Percentiles rank a stretch among this genome's conserved stretches.
These are phyloP conservation scores for Tenualosa ilisha DNA, from an alignment of 2,797 vertebrate species.

Conservation along the genomic window DNA sequence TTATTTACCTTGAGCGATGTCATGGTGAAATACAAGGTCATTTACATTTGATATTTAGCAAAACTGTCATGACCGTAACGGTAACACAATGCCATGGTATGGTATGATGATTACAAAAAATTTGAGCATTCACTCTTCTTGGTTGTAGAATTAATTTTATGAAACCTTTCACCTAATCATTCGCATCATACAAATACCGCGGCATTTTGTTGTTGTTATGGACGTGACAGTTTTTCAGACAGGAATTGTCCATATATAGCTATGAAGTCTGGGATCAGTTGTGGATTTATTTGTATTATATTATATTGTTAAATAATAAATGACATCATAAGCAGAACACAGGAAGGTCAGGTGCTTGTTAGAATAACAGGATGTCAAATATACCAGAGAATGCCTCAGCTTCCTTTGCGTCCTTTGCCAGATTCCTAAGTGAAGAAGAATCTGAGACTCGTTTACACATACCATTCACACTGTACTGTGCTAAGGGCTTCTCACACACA, in stretches of 20 bases:
- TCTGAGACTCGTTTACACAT: background rate
- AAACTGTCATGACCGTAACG: too few relatives aligned
- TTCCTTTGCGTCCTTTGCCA: background rate
- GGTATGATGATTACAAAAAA: too few relatives aligned
- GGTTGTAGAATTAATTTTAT: too few relatives aligned
- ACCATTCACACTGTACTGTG: background rate
- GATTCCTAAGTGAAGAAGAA: background rate
- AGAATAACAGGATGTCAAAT: background rate
- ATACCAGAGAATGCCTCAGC: background rate
- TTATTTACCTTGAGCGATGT: background rate
- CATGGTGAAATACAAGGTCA: background rate
- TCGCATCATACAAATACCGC: too few relatives aligned
- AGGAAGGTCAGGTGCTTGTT: background rate
- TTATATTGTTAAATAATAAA: background rate
- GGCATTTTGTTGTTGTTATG: too few relatives aligned
- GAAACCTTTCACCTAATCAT: too few relatives aligned
- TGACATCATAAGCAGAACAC: background rate
- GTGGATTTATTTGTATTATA: too few relatives aligned
- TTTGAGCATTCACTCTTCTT: too few relatives aligned
- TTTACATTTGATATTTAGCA: background rate
- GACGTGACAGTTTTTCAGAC: too few relatives aligned
- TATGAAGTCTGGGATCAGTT: too few relatives aligned
- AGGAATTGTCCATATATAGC: too few relatives aligned
- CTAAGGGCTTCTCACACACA: background rate
- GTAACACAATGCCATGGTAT: too few relatives aligned